Percentiles rank a stretch among this genome's conserved stretches.
Evolutionary conservation across 2,888 invertebrate genomes (phyloP).

Genomic region (Microdon myrmicae): DNA sequence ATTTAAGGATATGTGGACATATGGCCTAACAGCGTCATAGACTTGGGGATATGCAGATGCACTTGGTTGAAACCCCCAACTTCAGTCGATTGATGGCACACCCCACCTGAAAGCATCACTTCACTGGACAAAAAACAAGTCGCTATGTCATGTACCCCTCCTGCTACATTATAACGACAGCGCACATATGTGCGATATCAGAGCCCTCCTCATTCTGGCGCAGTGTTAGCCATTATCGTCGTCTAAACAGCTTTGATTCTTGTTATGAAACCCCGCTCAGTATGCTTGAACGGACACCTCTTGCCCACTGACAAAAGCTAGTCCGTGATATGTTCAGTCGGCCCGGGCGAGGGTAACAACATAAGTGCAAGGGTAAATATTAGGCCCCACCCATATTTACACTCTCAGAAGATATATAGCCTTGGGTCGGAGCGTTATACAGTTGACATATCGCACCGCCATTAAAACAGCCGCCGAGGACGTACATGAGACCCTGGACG

Average conservation of each 20-base stretch:
- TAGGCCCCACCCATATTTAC: conserved; percentile 53
- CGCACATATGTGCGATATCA: too few relatives aligned
- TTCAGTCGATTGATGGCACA: conserved; percentile 29
- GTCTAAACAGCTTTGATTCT: conserved; percentile 50
- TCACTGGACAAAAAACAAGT: conserved; percentile 25
- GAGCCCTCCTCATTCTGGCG: conserved; percentile 47
- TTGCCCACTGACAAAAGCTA: conserved; percentile 13
- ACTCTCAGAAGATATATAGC: conserved; percentile 49
- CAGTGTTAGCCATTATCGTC: conserved; percentile 45
- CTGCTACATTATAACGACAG: conserved; percentile 7
- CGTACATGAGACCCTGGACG: too few relatives aligned
- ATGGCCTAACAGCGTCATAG: too few relatives aligned
- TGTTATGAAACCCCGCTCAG: conserved; percentile 20
- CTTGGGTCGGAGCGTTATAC: conserved; percentile 51
- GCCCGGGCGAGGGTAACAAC: conserved; percentile 47
- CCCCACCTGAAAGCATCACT: conserved; percentile 39
- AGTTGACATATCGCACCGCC: conserved; percentile 53
- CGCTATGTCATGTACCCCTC: conserved; percentile 6
- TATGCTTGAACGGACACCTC: conserved; percentile 21
- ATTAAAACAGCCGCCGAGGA: too few relatives aligned
- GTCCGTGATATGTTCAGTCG: conserved; percentile 19
- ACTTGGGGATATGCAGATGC: conserved; percentile 9
- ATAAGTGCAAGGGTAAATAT: conserved; percentile 53
- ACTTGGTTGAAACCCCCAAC: conserved; percentile 32
- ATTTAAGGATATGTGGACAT: too few relatives aligned